Base-by-base conservation (phyloP, 2,113 vertebrate species). In the Meleagris gallopavo region DNA sequence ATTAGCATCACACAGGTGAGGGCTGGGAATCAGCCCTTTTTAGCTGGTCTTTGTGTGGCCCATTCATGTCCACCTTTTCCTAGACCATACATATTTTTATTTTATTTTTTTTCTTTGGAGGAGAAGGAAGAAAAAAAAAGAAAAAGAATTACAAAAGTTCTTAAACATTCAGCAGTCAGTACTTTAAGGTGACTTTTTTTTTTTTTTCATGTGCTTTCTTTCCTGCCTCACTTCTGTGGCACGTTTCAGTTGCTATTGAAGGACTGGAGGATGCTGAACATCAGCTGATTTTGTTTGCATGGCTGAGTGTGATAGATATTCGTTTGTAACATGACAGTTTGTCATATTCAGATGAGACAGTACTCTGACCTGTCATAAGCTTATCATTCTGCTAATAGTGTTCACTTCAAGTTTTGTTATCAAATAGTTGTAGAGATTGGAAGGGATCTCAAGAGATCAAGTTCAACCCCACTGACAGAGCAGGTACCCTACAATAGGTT, bases 21-120 rank as follows among this genome's bases (percentile, higher is more conserved):
- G 29, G 11, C 21, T 36, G 38, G 10, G 38, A 45, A 48, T 22
- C 2, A 1, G 5, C 36, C 24, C 36, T 58, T 64, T 57, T 70
- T 13, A 36, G 9, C 21, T 71, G 46, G 22, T 27, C 57, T 60
- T 72, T 52, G 18, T 16, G 8, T 55, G 48, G 48, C 41, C 24
- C 20, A 2, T 32, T 84, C 13, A 32, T 62, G 58, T 57, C 20
- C 29, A 46, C 48, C 15, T 36, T 54, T 86, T 69, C 29, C 19
- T 0, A 1, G 4, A 27, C 0, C 32, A 34, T 58, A 27, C 13
- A 13, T 52, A 27, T 60, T 60, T 57, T 57, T 46, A 20, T 32
- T 27, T 43, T 30, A 10, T 55, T 36, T 61, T 61, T 62, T 24
- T 25, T 38, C 9, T 10, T 27, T 16, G 21, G 16, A 27, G 60